Base-by-base conservation (phyloP, 1,140 invertebrate genomes). In the Tetramorium simillimum region DNA sequence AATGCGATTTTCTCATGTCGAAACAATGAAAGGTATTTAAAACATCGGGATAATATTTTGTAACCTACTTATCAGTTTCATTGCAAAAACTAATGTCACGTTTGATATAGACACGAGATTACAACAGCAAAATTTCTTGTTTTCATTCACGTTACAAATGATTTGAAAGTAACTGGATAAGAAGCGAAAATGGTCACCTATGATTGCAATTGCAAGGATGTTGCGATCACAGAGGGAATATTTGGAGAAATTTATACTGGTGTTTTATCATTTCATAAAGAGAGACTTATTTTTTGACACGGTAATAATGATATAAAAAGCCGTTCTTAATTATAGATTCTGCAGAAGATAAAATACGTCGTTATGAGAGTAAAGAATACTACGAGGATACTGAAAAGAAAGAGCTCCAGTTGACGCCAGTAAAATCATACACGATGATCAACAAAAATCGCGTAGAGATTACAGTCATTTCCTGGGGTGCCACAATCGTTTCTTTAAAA, bases 381-480 rank as follows among this genome's bases (percentile, higher is more conserved):
- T 51, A 84, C 9, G 18, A 46, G n/a, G 16, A 77, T 16, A 2
- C 14, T 40, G 58, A 87, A 37, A 18, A 24, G 7, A 18, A 85
- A 43, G 84, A 21, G 53, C 37, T 49, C 46, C 62, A 1, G 21
- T 14, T 88, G 49, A 89, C 89, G 7, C 86, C 73, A 58, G 90
- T 95, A 9, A 95, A 95, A 86, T 93, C 93, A 3, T 95, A 94
- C 86, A 97, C 96, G 10, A 92, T 97, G 91, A 93, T 78, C 21
- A 97, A 96, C 91, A 87, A 91, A 33, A 95, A 96, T 89, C 93
- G 94, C 28, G 94, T 96, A 88, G 94, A 94, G 88, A 95, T 96
- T 24, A 95, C 96, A 84, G 89, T 97, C 0, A 97, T 97, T 76
- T 96, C 95, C 65, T 97, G 96, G 93, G 97, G 97, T 58, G 97